Evolutionary conservation across 2,888 invertebrate genomes (phyloP).

Genomic region (Boloria selene): DNA sequence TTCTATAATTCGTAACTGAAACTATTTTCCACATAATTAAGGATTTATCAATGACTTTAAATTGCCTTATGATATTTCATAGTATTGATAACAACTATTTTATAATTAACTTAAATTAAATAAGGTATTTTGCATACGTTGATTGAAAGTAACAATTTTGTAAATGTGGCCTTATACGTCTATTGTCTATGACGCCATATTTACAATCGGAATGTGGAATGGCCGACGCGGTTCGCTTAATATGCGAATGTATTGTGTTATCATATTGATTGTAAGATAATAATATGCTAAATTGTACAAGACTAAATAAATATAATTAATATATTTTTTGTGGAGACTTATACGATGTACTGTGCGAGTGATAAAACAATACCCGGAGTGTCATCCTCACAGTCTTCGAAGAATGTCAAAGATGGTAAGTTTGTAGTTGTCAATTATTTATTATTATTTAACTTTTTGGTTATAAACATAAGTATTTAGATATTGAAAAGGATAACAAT

Average conservation of each 20-base stretch:
- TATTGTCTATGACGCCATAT: constrained; percentile 55
- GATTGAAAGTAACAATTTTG: constrained; percentile 2
- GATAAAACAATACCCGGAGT: constrained; percentile 89
- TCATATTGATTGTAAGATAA: constrained; percentile 59
- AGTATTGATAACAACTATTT: too few species aligned
- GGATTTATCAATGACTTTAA: background rate
- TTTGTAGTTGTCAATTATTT: constrained; percentile 55
- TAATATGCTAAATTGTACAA: constrained; percentile 78
- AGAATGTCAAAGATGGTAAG: constrained; percentile 90
- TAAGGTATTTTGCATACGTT: too few species aligned
- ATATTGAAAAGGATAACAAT: background rate
- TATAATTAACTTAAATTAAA: too few species aligned
- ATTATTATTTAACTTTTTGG: constrained; percentile 30
- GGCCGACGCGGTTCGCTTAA: constrained; percentile 76
- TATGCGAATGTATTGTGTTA: constrained; percentile 65
- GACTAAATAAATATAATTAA: constrained; percentile 81
- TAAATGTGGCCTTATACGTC: constrained; percentile 26
- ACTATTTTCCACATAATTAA: background rate
- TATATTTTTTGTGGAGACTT: constrained; percentile 54
- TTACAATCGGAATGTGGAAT: constrained; percentile 82
- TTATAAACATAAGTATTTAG: constrained; percentile 21
- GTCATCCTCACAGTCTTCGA: constrained; percentile 86
- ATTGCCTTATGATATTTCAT: too few species aligned
- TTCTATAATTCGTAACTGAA: background rate
- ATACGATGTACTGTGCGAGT: constrained; percentile 88